These are phyloP conservation scores for Hippoglossus hippoglossus DNA, from an alignment of 2,797 vertebrate species.

Conservation along the genomic window DNA sequence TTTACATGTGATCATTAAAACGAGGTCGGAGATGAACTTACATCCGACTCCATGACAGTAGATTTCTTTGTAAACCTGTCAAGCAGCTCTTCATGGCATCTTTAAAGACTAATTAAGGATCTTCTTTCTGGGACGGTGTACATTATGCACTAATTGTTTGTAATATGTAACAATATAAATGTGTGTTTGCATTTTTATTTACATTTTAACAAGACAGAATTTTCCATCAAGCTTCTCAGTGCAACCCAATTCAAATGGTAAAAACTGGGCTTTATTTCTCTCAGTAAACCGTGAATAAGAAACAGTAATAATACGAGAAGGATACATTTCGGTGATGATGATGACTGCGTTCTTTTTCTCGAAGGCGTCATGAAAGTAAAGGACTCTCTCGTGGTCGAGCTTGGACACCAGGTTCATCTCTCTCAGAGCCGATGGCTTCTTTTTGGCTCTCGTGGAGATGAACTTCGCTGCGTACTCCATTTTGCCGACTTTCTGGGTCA, in stretches of 20 bases:
- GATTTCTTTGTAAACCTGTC: constrained; percentile 92
- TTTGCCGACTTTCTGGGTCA: constrained; percentile 90
- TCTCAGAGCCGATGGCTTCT: constrained; percentile 87
- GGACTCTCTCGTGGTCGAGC: constrained; percentile 91
- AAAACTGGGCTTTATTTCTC: too few relatives aligned
- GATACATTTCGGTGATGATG: constrained; percentile 97
- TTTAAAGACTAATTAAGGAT: constrained; percentile 84
- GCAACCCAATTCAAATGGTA: background rate
- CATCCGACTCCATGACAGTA: constrained; percentile 92
- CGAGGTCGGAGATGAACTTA: constrained; percentile 72
- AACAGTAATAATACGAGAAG: constrained; percentile 53
- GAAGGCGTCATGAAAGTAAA: constrained; percentile 96
- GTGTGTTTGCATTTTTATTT: background rate
- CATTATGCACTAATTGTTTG: background rate
- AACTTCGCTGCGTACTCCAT: constrained; percentile 95
- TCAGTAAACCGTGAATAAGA: background rate
- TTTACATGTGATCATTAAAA: background rate
- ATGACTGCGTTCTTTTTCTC: constrained; percentile 94
- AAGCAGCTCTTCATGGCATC: constrained; percentile 94
- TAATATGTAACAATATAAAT: background rate
- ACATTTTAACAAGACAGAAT: background rate
- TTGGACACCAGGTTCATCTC: constrained; percentile 92
- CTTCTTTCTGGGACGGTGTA: constrained; percentile 5
- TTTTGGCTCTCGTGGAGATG: constrained; percentile 92
- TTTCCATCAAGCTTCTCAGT: background rate